Percentiles rank a stretch among this genome's conserved stretches.
Evolutionary conservation across 2,113 vertebrate species (phyloP).

Genomic region (Hipposideros armiger): DNA sequence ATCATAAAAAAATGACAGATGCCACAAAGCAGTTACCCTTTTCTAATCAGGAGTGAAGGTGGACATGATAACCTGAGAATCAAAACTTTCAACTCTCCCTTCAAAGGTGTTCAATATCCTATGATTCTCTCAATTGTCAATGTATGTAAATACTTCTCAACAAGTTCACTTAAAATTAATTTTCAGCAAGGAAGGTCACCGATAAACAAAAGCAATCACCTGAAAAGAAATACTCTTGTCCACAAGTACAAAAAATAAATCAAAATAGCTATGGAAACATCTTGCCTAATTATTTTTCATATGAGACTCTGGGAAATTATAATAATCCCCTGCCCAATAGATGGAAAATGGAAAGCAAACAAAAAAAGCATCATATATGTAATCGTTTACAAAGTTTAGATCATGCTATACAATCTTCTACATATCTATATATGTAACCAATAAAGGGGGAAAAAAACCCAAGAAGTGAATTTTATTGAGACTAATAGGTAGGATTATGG

Average conservation of each 20-base stretch:
- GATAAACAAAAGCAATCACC: background rate
- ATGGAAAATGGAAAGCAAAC: background rate
- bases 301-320: background rate
- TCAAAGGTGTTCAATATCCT: background rate
- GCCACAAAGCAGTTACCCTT: background rate
- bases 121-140: background rate
- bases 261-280: background rate
- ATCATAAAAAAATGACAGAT: background rate
- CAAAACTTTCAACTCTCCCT: background rate
- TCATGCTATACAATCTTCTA: background rate
- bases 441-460: background rate
- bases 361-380: background rate
- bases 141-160: background rate
- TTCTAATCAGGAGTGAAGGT: background rate
- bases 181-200: conserved; percentile 2
- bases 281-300: background rate
- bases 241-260: background rate
- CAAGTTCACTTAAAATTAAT: background rate
- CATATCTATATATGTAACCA: background rate
- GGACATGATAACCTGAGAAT: background rate
- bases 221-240: background rate
- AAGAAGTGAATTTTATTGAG: background rate
- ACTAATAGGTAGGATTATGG: background rate
- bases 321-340: background rate
- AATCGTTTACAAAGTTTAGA: background rate